Percentiles rank a stretch among this genome's conserved stretches.
phyloP scores from a whole-genome alignment of 64 coral and sea anemone species.

The Porites lutea region DNA sequence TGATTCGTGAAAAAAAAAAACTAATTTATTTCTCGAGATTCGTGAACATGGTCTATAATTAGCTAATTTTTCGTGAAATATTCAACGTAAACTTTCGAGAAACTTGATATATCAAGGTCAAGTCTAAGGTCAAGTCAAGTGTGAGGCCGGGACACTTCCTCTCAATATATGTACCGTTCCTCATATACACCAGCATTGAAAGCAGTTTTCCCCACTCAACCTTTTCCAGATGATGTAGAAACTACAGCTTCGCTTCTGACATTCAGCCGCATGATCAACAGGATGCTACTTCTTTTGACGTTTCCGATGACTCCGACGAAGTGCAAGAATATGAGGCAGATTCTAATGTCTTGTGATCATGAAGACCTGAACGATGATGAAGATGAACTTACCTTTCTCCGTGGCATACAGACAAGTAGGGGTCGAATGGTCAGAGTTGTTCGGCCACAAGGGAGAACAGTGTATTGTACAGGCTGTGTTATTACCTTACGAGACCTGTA shows the following conservation, averaged over 20 bases:
- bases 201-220: neutral
- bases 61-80: too few species aligned
- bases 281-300: slow-evolving; percentile 13
- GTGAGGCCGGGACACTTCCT: neutral
- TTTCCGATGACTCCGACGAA: slow-evolving; percentile 27
- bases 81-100: too few species aligned
- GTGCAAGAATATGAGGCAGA: slow-evolving; percentile 39
- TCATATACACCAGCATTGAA: neutral
- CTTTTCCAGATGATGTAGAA: too few species aligned
- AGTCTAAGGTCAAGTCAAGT: too few species aligned
- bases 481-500: neutral
- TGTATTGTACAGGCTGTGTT: slow-evolving; percentile 4
- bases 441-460: neutral
- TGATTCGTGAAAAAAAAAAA: too few species aligned
- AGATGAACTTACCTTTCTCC: neutral
- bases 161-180: neutral
- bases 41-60: too few species aligned
- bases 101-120: too few species aligned
- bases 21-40: too few species aligned
- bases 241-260: neutral
- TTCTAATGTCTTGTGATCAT: neutral
- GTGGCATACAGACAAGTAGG: neutral
- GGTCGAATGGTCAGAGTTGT: slow-evolving; percentile 26
- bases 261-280: slow-evolving; percentile 40
- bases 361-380: neutral